Evolutionary conservation across 2,113 vertebrate species (phyloP).

Genomic region (Willisornis vidua): DNA sequence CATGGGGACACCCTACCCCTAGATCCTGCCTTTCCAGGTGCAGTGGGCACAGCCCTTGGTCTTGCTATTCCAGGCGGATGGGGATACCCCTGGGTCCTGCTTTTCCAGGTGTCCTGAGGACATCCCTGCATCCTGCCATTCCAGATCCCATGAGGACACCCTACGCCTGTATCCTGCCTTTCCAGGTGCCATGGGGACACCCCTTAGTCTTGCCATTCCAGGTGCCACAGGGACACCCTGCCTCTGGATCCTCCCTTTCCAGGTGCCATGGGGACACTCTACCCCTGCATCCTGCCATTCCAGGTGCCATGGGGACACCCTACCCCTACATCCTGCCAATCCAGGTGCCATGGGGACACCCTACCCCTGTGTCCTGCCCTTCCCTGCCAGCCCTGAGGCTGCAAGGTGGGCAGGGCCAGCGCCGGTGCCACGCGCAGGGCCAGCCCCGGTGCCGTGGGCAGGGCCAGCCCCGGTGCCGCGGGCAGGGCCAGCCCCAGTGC

Average conservation of each 20-base stretch:
- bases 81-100: fast-evolving
- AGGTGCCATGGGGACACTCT: fast-evolving
- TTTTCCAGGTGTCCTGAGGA: not conserved
- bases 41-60: too few relatives aligned
- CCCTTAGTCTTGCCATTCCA: fast-evolving
- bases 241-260: not conserved
- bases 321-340: fast-evolving
- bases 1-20: not conserved
- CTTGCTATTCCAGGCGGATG: not conserved
- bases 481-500: not conserved
- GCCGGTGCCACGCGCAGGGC: too few relatives aligned
- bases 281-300: fast-evolving
- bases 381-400: not conserved
- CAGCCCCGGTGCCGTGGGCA: not conserved
- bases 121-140: fast-evolving
- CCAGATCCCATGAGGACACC: fast-evolving
- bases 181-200: fast-evolving
- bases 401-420: fast-evolving
- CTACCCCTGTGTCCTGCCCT: not conserved
- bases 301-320: fast-evolving
- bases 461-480: not conserved
- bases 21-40: not conserved
- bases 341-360: fast-evolving
- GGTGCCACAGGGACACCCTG: fast-evolving
- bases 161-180: fast-evolving